Percentiles rank a stretch among this genome's conserved stretches.
Evolutionary conservation across 1,140 invertebrate species (phyloP).

Genomic region (Paracyclopina nana): DNA sequence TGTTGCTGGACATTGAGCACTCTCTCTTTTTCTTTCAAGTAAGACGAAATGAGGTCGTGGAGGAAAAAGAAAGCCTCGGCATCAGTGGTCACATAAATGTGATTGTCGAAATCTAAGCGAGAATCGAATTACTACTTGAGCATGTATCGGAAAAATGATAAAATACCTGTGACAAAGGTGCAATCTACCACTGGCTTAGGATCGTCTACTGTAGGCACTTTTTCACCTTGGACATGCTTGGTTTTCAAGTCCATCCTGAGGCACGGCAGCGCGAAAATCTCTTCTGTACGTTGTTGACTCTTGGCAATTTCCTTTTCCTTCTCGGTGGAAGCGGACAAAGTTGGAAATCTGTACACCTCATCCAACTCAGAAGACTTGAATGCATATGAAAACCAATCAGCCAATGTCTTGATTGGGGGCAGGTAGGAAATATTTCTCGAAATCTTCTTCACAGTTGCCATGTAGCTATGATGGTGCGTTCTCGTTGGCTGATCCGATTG

Average conservation of each 20-base stretch:
- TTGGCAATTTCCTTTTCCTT: neutral
- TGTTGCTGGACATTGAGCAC: constrained; percentile 21
- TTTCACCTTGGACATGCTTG: constrained; percentile 39
- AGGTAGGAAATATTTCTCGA: constrained; percentile 76
- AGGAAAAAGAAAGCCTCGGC: constrained; percentile 93
- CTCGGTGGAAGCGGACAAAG: constrained; percentile 38
- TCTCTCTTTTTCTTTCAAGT: constrained; percentile 74
- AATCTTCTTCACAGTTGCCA: constrained; percentile 71
- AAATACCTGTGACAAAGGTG: constrained; percentile 78
- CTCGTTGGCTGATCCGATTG: constrained; percentile 28
- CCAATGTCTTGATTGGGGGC: constrained; percentile 71
- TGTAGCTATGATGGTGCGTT: constrained; percentile 40
- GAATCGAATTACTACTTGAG: too few species aligned
- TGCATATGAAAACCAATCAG: constrained; percentile 89
- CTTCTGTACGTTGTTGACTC: constrained; percentile 56
- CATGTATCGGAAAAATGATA: too few species aligned
- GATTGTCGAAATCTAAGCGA: constrained; percentile 82
- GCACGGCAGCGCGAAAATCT: constrained; percentile 82
- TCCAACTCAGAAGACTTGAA: constrained; percentile 82
- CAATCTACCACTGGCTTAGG: constrained; percentile 74
- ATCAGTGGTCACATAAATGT: constrained; percentile 92
- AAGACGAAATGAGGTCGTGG: constrained; percentile 86
- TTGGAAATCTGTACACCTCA: constrained; percentile 72
- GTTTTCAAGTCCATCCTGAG: constrained; percentile 81
- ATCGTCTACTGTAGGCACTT: constrained; percentile 30